Evolutionary conservation across 2,113 vertebrate species (phyloP), one percentile per base, ranked within the genome.

Genomic region (Steatornis caripensis): DNA sequence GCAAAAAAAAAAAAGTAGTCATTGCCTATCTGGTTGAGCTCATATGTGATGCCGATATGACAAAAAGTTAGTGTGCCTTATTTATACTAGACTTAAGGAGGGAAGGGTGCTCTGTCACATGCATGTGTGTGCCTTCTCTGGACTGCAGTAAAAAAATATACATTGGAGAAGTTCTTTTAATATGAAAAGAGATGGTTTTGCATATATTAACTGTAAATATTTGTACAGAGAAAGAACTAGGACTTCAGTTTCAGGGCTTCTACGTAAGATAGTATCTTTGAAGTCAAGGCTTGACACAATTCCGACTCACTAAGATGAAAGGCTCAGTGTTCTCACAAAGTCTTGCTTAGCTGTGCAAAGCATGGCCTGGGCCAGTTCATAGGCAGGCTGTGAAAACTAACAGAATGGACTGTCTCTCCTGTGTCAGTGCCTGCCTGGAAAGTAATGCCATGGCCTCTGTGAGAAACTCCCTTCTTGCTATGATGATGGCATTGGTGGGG

Each of bases 381-480:
- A 70, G 74, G 57, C 48, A 65, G 69, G 53, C 45, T 84, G 53
- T 92, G 79, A 72, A 64, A 64, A 36, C 48, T 36, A 14, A 8
- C 23, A 27, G 61, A n/a, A 21, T 9, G 36, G 53, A 29, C 27
- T 32, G 75, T 58, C n/a, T 58, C n/a, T 91, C 17, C 64, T 36
- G 8, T 45, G 16, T 48, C 27, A 83, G 41, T 64, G 30, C 58
- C 66, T 85, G 27, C 37, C 49, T 70, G 60, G 58, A 74, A 61
- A 53, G 58, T 27, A 24, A n/a, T 24, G 49, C 49, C 17, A 0
- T 32, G 62, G 61, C 57, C 43, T 92, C 39, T 43, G 21, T 45
- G 53, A 68, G n/a, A 71, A 87, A 16, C 54, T 55, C 12, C 2
- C 0, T 60, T 94, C 39, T 71, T 0, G 0, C 45, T 30, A 0